Evolutionary conservation across 37 sponge, comb jelly and placozoan genomes (phyloP), one percentile per base, ranked within the genome.

Genomic region (Ianthella basta): DNA sequence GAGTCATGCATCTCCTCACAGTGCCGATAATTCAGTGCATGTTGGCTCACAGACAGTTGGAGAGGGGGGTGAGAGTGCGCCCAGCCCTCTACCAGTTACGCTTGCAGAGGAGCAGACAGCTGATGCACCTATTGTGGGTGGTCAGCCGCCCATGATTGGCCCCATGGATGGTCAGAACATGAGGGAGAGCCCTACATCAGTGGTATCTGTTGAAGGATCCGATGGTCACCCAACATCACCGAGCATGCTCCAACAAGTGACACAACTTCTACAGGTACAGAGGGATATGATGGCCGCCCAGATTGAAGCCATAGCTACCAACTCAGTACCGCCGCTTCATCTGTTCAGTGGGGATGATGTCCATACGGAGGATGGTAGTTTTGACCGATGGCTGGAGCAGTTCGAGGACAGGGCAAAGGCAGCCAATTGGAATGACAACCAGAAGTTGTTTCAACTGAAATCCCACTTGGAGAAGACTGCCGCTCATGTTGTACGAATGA

Each of bases 341-440:
- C 27, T 15, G 15, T 79, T 79, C 57, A 79, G 12, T 24, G 80
- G 57, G 18, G 80, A 79, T 13, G 40, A 23, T 10, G 13, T 23
- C 12, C 19, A 55, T 25, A 79, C 57, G 4, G 57, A 79, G 23
- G 57, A 79, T 55, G 80, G 27, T 29, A 12, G 55, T 12, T 18
- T 53, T 27, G 80, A 79, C 12, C 80, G 80, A 6, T 79, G 80
- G 80, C 15, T 79, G 8, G 56, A 79, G n/a, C 57, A 55, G 16
- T 79, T 79, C 39, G 82, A 81, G 16, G 64, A 81, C 64, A 16
- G 80, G 55, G 80, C 80, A 13, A 54, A 53, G 27, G 27, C 55
- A 24, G 80, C 56, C 40, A 57, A 57, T 13, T 79, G 80, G 80
- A 79, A 23, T 55, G 57, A 20, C 5, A 29, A 15, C 21, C 80